Conservation (phyloP, 1,140 invertebrate species). For the Drosophila funebris region DNA sequence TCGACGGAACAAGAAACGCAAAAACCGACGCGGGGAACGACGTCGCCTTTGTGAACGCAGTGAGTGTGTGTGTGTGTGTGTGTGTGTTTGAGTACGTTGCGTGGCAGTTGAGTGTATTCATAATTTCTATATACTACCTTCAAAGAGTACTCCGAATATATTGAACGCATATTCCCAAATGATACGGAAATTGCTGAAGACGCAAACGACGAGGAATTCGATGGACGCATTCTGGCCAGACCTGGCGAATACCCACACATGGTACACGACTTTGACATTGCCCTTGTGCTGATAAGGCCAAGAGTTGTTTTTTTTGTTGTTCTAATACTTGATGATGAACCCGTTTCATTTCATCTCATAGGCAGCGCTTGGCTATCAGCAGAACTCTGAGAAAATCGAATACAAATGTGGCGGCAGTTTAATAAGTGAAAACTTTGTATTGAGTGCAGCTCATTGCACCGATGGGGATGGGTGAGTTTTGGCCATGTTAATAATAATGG, state of each 20-base stretch:
- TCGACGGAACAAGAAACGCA: slow-evolving; percentile 37
- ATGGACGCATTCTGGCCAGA: slow-evolving; percentile 72
- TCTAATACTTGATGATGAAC: slow-evolving; percentile 1
- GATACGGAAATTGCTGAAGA: slow-evolving; percentile 60
- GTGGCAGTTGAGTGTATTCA: neutral
- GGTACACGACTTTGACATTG: slow-evolving; percentile 47
- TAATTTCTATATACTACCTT: slow-evolving; percentile 6
- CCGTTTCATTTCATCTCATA: slow-evolving; percentile 36
- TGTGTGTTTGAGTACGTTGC: slow-evolving; percentile 19
- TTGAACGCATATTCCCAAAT: slow-evolving; percentile 70
- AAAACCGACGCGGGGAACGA: neutral
- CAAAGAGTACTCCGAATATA: slow-evolving; percentile 73
- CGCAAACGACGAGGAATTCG: slow-evolving; percentile 71
- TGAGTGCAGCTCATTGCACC: slow-evolving; percentile 80
- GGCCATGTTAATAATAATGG: neutral
- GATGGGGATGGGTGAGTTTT: slow-evolving; percentile 60
- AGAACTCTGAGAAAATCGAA: slow-evolving; percentile 39
- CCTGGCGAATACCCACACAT: slow-evolving; percentile 84
- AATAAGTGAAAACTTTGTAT: slow-evolving; percentile 79
- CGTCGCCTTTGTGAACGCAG: slow-evolving; percentile 67
- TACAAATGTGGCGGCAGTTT: slow-evolving; percentile 83
- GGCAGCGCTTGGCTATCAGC: slow-evolving; percentile 66
- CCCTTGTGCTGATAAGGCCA: slow-evolving; percentile 20
- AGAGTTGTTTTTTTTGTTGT: neutral
- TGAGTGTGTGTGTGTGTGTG: slow-evolving; percentile 69